Conservation (phyloP, 2,888 invertebrate genomes). For the Shargacucullia verbasci region DNA sequence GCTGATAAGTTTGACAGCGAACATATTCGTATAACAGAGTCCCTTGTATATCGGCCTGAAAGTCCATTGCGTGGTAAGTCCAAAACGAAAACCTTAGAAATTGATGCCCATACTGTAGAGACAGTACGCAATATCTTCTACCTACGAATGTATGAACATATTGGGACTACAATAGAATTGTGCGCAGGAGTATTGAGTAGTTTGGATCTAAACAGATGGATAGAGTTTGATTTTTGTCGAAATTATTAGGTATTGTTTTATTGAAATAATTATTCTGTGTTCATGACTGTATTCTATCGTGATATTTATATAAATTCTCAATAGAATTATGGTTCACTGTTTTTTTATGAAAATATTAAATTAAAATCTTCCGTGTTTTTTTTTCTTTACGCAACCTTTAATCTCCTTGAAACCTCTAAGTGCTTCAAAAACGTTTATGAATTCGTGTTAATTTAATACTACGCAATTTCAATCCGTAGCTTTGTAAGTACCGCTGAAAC, state of each 20-base stretch:
- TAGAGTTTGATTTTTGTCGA: conserved; percentile 81
- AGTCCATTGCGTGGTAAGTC: background rate
- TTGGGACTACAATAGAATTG: conserved; percentile 70
- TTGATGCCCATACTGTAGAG: conserved; percentile 41
- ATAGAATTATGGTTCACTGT: no score
- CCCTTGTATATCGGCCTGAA: conserved; percentile 15
- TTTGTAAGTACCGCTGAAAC: no score
- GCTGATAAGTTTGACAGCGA: conserved; percentile 75
- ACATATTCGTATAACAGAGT: conserved; percentile 58
- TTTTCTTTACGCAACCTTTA: no score
- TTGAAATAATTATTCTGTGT: background rate
- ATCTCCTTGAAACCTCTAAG: no score
- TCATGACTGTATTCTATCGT: no score
- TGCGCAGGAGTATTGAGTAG: conserved; percentile 79
- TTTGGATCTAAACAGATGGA: conserved; percentile 80
- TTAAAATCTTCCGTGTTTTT: no score
- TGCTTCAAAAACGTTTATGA: no score
- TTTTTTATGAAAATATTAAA: no score
- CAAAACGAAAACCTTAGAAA: background rate
- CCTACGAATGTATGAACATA: conserved; percentile 70
- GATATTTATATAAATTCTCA: no score
- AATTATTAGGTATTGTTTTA: background rate
- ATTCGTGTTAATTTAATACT: no score
- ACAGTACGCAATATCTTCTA: conserved; percentile 71
- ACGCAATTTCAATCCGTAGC: no score